phyloP scores from a whole-genome alignment of 2,113 vertebrate genomes.

The Nibea coibor region DNA sequence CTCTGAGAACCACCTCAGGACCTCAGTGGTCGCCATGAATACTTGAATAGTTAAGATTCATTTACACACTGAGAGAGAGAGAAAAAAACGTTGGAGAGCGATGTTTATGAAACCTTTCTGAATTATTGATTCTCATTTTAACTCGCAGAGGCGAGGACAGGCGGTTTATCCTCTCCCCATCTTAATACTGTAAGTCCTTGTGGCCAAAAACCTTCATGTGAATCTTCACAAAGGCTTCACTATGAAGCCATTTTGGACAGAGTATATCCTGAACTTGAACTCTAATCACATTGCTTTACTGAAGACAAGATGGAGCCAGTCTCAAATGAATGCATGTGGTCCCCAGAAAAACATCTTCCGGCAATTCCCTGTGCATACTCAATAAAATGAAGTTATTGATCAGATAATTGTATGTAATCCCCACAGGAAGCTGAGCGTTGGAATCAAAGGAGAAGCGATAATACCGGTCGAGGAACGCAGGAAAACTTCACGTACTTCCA shows the following conservation, averaged over 20 bases:
- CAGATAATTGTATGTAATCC: conserved; percentile 4
- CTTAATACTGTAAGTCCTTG: conserved; percentile 1
- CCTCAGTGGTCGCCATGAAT: conserved; percentile 54
- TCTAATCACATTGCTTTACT: conserved; percentile 17
- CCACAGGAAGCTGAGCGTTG: background rate
- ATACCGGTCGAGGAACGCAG: background rate
- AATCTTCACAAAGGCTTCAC: background rate
- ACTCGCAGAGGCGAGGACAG: conserved; percentile 22
- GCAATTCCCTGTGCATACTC: background rate
- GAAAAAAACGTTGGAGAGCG: background rate
- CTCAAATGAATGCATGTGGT: background rate
- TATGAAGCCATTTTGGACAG: conserved; percentile 21
- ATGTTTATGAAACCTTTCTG: conserved; percentile 53
- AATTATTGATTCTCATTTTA: conserved; percentile 63
- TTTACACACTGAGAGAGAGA: conserved; percentile 10
- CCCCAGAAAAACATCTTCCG: conserved; percentile 3
- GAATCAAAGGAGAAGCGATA: background rate
- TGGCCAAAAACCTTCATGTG: conserved; percentile 11
- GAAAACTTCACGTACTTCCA: background rate
- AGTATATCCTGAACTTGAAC: background rate
- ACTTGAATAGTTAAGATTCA: conserved; percentile 41
- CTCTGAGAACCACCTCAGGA: conserved; percentile 34
- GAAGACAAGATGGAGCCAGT: conserved; percentile 21
- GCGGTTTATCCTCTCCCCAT: background rate
- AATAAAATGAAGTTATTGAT: conserved; percentile 10